phyloP scores from a whole-genome alignment of 2,797 vertebrate species.

The Rhadinocentrus ornatus region DNA sequence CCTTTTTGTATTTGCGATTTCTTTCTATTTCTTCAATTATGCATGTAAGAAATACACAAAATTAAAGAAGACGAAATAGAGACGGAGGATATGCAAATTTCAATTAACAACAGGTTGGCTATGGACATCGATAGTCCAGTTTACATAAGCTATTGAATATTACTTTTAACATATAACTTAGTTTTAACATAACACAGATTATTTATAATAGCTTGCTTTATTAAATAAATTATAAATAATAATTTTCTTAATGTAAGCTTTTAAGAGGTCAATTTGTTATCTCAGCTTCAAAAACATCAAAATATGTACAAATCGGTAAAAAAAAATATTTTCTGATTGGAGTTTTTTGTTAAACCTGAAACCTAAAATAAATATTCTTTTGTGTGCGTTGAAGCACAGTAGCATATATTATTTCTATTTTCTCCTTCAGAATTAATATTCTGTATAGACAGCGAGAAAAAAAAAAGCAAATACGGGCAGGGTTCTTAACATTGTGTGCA shows the following conservation, averaged over 20 bases:
- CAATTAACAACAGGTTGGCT: conserved; percentile 76
- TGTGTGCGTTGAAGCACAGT: background rate
- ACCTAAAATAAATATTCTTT: background rate
- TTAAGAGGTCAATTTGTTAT: background rate
- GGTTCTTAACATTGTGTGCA: conserved; percentile 61
- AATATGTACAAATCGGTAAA: background rate
- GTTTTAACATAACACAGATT: background rate
- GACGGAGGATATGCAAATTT: conserved; percentile 46
- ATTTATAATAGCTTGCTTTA: conserved; percentile 3
- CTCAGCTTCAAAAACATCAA: background rate
- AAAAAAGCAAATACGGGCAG: conserved; percentile 48
- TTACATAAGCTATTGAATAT: conserved; percentile 17
- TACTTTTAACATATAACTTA: background rate
- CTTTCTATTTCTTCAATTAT: conserved; percentile 26
- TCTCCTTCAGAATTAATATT: conserved; percentile 31
- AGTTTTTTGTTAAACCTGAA: background rate
- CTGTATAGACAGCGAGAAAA: background rate
- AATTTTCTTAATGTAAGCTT: background rate
- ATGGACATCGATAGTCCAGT: conserved; percentile 56
- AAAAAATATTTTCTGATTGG: background rate
- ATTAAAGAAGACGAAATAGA: conserved; percentile 45
- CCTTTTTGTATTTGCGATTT: conserved; percentile 31
- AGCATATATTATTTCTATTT: conserved; percentile 21
- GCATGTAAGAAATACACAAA: conserved; percentile 28
- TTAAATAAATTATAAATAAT: background rate